Conservation (phyloP, 1,140 invertebrate genomes). For the Manduca sexta region DNA sequence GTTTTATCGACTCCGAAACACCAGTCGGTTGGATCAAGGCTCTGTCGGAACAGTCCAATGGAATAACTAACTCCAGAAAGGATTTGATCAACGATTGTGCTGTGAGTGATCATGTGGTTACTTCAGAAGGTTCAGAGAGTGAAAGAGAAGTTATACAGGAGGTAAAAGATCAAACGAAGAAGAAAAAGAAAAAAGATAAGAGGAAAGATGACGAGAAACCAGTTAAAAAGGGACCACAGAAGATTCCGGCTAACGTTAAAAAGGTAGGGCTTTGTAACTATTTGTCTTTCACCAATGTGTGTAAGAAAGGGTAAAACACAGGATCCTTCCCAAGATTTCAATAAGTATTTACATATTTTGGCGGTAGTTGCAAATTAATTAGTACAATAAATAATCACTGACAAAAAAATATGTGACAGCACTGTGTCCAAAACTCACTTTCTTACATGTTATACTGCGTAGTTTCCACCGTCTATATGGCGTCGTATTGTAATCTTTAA, state of each 20-base stretch:
- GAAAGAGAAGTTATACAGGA: constrained; percentile 19
- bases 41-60: constrained; percentile 50
- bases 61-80: constrained; percentile 51
- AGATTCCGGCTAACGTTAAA: constrained; percentile 56
- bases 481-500: too few species aligned
- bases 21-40: constrained; percentile 56
- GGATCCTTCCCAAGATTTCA: too few species aligned
- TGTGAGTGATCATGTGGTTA: constrained; percentile 9
- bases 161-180: constrained; percentile 9
- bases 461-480: too few species aligned
- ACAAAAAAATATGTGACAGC: too few species aligned
- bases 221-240: constrained; percentile 31
- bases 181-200: constrained; percentile 24
- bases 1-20: constrained; percentile 60
- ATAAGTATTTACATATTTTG: too few species aligned
- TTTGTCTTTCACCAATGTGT: too few species aligned
- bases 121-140: constrained; percentile 31
- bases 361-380: too few species aligned
- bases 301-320: too few species aligned
- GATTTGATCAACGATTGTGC: constrained; percentile 45
- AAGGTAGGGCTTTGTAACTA: constrained; percentile 30
- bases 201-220: constrained; percentile 29
- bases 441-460: too few species aligned
- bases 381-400: too few species aligned
- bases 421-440: too few species aligned